A percentile compares a stretch with the other conserved stretches of the same genome.
Conservation (phyloP, 2,113 vertebrate species). For the Cariama cristata region DNA sequence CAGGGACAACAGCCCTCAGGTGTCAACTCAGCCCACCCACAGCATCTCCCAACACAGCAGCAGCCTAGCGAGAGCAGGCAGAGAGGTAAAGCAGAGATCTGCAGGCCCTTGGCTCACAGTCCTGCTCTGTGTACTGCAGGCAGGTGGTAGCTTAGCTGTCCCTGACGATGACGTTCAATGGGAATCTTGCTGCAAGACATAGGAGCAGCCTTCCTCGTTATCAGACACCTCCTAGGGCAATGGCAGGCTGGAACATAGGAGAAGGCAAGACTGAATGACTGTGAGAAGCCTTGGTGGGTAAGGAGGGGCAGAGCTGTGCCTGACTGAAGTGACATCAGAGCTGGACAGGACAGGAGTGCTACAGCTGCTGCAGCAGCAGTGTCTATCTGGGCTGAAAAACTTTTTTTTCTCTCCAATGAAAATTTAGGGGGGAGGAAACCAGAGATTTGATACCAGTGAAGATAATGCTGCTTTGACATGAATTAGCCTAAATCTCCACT, state of each 20-base stretch:
- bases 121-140: background rate
- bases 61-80: fast-evolving
- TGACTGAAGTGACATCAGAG: background rate
- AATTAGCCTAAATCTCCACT: background rate
- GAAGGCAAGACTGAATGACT: background rate
- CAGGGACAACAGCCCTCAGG: background rate
- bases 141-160: background rate
- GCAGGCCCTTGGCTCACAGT: background rate
- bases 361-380: background rate
- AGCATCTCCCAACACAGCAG: background rate
- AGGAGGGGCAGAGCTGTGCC: background rate
- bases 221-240: background rate
- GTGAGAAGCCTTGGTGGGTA: background rate
- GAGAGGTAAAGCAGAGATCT: background rate
- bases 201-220: background rate
- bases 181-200: background rate
- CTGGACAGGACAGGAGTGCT: background rate
- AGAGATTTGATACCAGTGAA: background rate
- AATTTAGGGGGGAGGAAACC: fast-evolving
- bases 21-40: background rate
- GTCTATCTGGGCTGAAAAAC: background rate
- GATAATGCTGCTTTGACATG: background rate
- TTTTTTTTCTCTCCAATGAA: background rate
- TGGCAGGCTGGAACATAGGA: background rate
- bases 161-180: background rate